Conservation (phyloP, 53 echinoderm and acorn worm species). For the Glandiceps talaboti region DNA sequence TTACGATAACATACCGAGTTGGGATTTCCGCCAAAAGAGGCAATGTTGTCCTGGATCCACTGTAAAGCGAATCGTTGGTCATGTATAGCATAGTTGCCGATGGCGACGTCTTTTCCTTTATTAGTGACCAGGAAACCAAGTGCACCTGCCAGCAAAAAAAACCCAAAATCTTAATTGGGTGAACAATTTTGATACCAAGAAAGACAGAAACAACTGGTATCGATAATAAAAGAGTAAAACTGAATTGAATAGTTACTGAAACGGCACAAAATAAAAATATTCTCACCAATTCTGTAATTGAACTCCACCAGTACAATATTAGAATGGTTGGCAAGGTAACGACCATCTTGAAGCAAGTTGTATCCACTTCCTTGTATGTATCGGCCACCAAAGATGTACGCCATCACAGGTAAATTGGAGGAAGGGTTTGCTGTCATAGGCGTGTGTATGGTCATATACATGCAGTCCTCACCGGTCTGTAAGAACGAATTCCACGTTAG, state of each 20-base stretch:
- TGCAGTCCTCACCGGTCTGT: not conserved
- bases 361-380: not conserved
- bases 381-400: not conserved
- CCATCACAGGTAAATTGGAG: not conserved
- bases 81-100: not conserved
- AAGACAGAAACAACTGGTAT: no score
- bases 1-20: not conserved
- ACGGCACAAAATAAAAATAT: no score
- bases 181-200: no score
- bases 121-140: not conserved
- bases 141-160: not conserved
- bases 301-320: not conserved
- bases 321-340: not conserved
- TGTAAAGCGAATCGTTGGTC: not conserved
- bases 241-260: no score
- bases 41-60: not conserved
- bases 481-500: no score
- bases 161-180: not conserved
- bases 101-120: not conserved
- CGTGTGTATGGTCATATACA: not conserved
- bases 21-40: not conserved
- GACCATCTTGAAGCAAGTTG: not conserved
- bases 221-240: no score
- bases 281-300: not conserved
- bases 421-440: not conserved